A percentile compares a stretch with the other conserved stretches of the same genome.
Evolutionary conservation across 2,113 vertebrate species (phyloP).

Genomic region (Apus apus): DNA sequence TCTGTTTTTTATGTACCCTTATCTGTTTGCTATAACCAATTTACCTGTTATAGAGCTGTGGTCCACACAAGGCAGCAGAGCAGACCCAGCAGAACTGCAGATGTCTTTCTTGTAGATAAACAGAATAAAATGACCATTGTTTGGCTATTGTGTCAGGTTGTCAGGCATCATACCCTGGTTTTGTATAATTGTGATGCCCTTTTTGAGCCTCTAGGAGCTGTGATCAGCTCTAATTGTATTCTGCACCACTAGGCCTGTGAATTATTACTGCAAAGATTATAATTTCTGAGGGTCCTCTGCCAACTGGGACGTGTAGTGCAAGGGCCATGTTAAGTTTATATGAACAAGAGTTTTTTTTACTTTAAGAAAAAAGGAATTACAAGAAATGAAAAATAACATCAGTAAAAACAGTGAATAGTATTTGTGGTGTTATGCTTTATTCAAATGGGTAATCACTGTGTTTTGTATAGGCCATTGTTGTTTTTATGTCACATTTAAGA

Average conservation of each 20-base stretch:
- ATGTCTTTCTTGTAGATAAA: neutral
- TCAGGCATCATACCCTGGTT: neutral
- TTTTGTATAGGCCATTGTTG: neutral
- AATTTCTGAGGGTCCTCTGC: neutral
- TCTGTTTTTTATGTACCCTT: neutral
- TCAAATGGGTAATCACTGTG: neutral
- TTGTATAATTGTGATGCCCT: neutral
- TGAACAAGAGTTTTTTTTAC: neutral
- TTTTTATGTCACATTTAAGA: neutral
- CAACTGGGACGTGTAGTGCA: neutral
- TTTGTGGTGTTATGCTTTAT: neutral
- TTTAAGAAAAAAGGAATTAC: neutral
- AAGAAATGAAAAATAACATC: neutral
- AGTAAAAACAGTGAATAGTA: neutral
- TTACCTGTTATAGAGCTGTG: neutral
- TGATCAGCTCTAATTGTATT: neutral
- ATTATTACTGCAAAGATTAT: neutral
- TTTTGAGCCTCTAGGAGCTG: neutral
- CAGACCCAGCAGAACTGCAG: neutral
- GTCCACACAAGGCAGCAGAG: neutral
- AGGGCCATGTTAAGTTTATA: neutral
- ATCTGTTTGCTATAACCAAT: neutral
- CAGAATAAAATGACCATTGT: neutral
- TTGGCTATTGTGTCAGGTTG: neutral
- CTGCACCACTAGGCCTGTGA: neutral